A percentile compares a stretch with the other conserved stretches of the same genome.
phyloP scores from a whole-genome alignment of 2,113 vertebrate genomes.

The Zootoca vivipara region DNA sequence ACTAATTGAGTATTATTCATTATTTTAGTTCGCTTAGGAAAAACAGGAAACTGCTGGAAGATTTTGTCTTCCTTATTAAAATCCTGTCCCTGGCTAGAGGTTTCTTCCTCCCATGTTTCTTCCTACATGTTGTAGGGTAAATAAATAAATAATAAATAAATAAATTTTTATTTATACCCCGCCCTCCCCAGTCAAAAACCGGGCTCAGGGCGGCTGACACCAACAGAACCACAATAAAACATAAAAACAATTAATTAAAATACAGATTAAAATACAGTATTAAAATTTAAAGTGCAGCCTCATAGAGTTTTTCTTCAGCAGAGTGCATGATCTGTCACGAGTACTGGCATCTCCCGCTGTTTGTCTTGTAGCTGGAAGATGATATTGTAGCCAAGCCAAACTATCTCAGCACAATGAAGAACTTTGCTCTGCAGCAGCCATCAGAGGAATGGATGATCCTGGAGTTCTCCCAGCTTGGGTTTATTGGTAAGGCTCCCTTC shows the following conservation, averaged over 20 bases:
- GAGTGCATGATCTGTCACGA: slow-evolving; percentile 19
- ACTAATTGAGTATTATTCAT: background rate
- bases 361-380: slow-evolving; percentile 88
- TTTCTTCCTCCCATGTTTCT: background rate
- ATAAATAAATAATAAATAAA: too few species aligned
- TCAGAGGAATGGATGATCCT: slow-evolving; percentile 99
- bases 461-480: slow-evolving; percentile 98
- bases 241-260: too few species aligned
- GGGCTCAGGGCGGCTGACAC: too few species aligned
- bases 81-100: slow-evolving; percentile 23
- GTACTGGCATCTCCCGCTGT: slow-evolving; percentile 25
- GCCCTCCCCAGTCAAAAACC: too few species aligned
- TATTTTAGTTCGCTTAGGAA: background rate
- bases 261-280: too few species aligned
- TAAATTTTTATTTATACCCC: too few species aligned
- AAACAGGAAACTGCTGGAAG: background rate
- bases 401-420: slow-evolving; percentile 99
- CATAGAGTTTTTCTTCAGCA: slow-evolving; percentile 28
- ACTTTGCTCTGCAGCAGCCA: slow-evolving; percentile 97
- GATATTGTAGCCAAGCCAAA: slow-evolving; percentile 97
- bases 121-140: background rate
- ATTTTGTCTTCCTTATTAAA: background rate
- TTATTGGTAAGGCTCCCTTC: slow-evolving; percentile 82
- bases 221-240: too few species aligned
- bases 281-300: too few species aligned